Conservation (phyloP, 2,888 invertebrate genomes). For the Drosophila tanythrix region DNA sequence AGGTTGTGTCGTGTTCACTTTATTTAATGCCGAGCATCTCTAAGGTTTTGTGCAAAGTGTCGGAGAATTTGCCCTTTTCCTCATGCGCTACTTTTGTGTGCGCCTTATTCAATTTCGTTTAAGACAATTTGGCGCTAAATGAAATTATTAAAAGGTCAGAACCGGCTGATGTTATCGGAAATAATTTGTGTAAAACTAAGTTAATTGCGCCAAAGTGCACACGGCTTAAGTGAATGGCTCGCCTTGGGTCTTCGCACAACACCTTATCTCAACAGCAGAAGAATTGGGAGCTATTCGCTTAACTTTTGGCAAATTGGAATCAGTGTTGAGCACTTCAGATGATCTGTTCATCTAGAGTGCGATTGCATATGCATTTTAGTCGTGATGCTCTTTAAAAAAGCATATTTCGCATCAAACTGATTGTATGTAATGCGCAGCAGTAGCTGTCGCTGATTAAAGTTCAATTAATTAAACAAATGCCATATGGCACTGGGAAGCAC, state of each 20-base stretch:
- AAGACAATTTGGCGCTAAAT: constrained; percentile 69
- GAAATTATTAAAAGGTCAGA: constrained; percentile 67
- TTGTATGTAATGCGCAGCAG: constrained; percentile 13
- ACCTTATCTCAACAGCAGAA: constrained; percentile 6
- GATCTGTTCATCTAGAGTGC: too few species aligned
- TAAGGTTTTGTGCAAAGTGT: neutral
- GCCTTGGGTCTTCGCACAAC: neutral
- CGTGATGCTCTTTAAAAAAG: neutral
- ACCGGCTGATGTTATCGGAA: constrained; percentile 63
- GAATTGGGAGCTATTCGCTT: neutral
- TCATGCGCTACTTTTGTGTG: constrained; percentile 25
- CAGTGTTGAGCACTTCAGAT: neutral
- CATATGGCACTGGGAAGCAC: constrained; percentile 52
- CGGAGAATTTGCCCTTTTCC: constrained; percentile 13
- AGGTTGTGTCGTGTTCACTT: neutral
- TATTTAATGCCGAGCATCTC: constrained; percentile 6
- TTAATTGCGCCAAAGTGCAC: constrained; percentile 39
- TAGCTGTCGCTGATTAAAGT: constrained; percentile 73
- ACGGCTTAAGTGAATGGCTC: constrained; percentile 22
- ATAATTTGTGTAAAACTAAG: constrained; percentile 59
- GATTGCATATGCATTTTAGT: neutral
- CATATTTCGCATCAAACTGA: neutral
- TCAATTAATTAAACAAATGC: constrained; percentile 76
- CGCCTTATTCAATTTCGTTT: constrained; percentile 68
- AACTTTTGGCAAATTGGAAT: constrained; percentile 21